phyloP scores from a whole-genome alignment of 1,140 invertebrate genomes.

The Dreissena polymorpha region DNA sequence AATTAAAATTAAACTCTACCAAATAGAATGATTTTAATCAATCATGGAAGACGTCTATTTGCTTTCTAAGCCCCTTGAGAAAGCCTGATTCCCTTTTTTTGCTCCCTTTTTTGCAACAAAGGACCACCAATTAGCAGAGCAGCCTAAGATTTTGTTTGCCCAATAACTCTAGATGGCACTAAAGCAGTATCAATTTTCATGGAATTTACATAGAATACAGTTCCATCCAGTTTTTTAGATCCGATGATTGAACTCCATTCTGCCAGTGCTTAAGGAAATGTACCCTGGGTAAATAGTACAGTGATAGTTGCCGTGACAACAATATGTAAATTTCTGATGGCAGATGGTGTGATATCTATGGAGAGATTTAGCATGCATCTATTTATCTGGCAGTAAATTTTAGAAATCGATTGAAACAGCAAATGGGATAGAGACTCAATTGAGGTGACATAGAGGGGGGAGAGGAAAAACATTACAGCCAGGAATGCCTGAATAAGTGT shows the following conservation, averaged over 20 bases:
- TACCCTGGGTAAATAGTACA: slow-evolving; percentile 55
- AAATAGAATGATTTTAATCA: too few relatives aligned
- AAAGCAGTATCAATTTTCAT: slow-evolving; percentile 7
- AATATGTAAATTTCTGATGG: slow-evolving; percentile 50
- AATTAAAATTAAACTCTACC: too few relatives aligned
- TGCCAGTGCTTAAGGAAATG: slow-evolving; percentile 11
- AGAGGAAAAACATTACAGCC: background rate
- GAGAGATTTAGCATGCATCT: slow-evolving; percentile 52
- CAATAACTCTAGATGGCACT: background rate
- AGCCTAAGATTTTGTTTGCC: background rate
- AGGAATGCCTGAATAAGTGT: too few relatives aligned
- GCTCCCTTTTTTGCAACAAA: background rate
- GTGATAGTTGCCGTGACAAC: slow-evolving; percentile 52
- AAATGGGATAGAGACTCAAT: background rate
- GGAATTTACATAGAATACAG: slow-evolving; percentile 6
- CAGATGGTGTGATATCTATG: slow-evolving; percentile 50
- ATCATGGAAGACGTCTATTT: too few relatives aligned
- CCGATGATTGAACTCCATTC: background rate
- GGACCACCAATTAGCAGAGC: too few relatives aligned
- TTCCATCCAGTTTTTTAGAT: background rate
- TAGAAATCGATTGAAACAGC: slow-evolving; percentile 43
- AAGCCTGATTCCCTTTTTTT: too few relatives aligned
- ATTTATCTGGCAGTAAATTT: slow-evolving; percentile 54
- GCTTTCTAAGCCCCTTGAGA: too few relatives aligned
- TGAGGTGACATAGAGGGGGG: background rate